Conservation (phyloP, 2,113 vertebrate genomes). For the Dicentrarchus labrax region DNA sequence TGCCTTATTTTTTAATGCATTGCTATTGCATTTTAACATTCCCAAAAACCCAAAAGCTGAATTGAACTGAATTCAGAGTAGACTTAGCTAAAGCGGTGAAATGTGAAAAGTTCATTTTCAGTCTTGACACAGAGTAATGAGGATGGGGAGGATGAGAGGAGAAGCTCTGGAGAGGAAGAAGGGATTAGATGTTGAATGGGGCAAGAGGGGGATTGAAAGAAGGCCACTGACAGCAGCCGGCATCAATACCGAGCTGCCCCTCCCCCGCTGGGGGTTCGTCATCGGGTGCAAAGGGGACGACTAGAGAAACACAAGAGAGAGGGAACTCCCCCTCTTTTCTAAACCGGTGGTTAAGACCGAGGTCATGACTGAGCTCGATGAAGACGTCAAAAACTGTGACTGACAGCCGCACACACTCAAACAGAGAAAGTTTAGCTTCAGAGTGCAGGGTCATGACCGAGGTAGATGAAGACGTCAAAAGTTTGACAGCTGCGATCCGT, state of each 20-base stretch:
- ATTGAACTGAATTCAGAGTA: constrained; percentile 26
- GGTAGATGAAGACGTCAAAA: constrained; percentile 86
- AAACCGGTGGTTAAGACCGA: constrained; percentile 74
- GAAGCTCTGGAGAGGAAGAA: constrained; percentile 71
- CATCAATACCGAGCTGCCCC: constrained; percentile 75
- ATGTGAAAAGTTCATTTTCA: constrained; percentile 72
- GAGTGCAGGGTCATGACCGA: constrained; percentile 81
- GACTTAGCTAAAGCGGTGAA: constrained; percentile 38
- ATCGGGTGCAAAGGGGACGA: constrained; percentile 73
- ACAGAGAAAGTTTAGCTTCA: constrained; percentile 58
- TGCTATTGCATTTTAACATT: neutral
- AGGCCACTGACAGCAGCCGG: constrained; percentile 82
- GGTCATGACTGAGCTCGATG: constrained; percentile 83
- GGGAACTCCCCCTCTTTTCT: constrained; percentile 77
- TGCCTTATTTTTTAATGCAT: neutral
- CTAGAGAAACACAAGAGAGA: constrained; percentile 77
- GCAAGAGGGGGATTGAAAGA: constrained; percentile 70
- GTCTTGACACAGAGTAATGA: constrained; percentile 62
- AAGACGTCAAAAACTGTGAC: constrained; percentile 82
- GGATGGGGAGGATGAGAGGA: constrained; percentile 68
- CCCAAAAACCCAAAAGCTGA: neutral
- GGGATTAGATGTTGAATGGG: constrained; percentile 80
- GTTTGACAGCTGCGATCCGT: constrained; percentile 86
- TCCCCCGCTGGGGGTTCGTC: constrained; percentile 74
- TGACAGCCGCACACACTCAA: constrained; percentile 67